A percentile compares a stretch with the other conserved stretches of the same genome.
phyloP scores from a whole-genome alignment of 2,113 vertebrate genomes.

The Erythrocercus mccallii region DNA sequence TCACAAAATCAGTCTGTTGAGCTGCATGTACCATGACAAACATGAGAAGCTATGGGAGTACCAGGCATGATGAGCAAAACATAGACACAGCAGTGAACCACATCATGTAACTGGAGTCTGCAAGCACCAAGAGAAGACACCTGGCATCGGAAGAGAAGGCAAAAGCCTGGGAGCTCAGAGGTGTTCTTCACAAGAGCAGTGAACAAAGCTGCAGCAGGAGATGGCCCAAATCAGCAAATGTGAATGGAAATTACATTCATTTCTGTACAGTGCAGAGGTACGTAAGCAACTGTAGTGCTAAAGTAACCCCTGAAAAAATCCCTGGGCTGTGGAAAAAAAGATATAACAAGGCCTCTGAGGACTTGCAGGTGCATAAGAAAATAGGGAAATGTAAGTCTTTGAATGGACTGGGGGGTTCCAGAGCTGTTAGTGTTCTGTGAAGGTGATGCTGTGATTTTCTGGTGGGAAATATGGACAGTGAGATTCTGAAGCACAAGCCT shows the following conservation, averaged over 20 bases:
- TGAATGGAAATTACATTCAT: conserved; percentile 3
- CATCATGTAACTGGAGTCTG: neutral
- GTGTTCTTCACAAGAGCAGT: neutral
- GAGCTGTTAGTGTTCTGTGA: neutral
- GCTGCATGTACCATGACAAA: neutral
- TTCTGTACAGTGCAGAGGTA: neutral
- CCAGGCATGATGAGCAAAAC: neutral
- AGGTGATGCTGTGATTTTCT: neutral
- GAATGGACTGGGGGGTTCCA: neutral
- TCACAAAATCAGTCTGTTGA: neutral
- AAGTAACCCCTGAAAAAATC: neutral
- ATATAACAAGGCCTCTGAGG: neutral
- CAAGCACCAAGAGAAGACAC: neutral
- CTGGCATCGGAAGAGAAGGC: neutral
- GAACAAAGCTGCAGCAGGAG: neutral
- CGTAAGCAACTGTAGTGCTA: neutral
- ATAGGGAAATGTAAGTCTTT: neutral
- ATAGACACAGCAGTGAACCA: neutral
- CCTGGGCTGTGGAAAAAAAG: neutral
- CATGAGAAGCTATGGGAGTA: neutral
- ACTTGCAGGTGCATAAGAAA: neutral
- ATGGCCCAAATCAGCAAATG: neutral
- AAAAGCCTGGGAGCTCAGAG: neutral
- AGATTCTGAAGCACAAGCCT: rapidly evolving
- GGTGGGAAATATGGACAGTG: neutral